Conservation (phyloP, 2,888 invertebrate species). For the Fragum sueziense region DNA sequence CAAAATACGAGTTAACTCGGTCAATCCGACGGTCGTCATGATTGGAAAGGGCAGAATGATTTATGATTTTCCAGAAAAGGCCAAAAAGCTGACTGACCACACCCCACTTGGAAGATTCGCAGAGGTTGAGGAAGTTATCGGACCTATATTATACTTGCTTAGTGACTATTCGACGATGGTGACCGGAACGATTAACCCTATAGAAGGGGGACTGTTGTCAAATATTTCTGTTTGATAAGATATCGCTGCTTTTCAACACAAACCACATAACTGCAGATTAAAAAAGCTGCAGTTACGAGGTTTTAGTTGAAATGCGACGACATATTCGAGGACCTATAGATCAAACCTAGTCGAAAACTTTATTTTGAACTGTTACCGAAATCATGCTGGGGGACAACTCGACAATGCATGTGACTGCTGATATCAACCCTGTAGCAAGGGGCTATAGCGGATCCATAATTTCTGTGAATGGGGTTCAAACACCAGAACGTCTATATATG, state of each 20-base stretch:
- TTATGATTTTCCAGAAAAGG: slow-evolving; percentile 91
- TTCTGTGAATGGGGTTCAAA: too few relatives aligned
- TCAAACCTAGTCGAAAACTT: background rate
- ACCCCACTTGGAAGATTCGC: slow-evolving; percentile 91
- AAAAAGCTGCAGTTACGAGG: too few relatives aligned
- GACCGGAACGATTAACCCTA: slow-evolving; percentile 49
- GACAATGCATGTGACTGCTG: too few relatives aligned
- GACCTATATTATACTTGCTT: slow-evolving; percentile 53
- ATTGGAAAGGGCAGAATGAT: slow-evolving; percentile 91
- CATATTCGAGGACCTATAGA: background rate
- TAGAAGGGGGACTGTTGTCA: slow-evolving; percentile 56
- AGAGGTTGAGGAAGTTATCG: slow-evolving; percentile 81
- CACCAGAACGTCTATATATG: too few relatives aligned
- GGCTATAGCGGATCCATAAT: too few relatives aligned
- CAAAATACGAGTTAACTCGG: slow-evolving; percentile 91
- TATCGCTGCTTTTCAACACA: too few relatives aligned
- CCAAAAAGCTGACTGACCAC: slow-evolving; percentile 88
- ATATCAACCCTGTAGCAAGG: too few relatives aligned
- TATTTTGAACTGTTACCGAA: background rate
- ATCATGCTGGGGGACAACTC: too few relatives aligned
- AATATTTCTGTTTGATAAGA: slow-evolving; percentile 54
- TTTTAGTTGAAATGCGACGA: too few relatives aligned
- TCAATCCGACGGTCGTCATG: slow-evolving; percentile 96
- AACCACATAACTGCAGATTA: too few relatives aligned
- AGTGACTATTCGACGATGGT: slow-evolving; percentile 57